Base-by-base conservation (phyloP, 1,140 invertebrate species). In the Listronotus oregonensis region DNA sequence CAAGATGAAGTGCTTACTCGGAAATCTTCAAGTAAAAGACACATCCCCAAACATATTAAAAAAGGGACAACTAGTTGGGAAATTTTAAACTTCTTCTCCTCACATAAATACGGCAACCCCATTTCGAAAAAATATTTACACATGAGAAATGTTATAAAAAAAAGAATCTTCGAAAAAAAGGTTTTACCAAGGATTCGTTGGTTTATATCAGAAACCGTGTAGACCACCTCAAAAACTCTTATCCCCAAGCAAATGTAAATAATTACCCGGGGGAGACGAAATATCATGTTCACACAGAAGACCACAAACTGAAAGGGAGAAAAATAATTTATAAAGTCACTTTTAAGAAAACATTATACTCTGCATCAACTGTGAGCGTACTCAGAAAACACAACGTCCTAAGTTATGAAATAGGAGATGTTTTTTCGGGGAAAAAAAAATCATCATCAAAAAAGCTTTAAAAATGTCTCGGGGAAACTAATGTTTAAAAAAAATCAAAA, bases 331-430 rank as follows among this genome's bases (percentile, higher is more conserved):
- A 2, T 1, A 1, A 21, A 21, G 9, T 18, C 18, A 27, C n/a
- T 50, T n/a, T 5, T 50, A 18, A 31, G 27, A 6, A 27, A 3
- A 15, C 34, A 34, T 34, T 42, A 55, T 21, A 55, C 34, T 42
- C 52, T 6, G 31, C 14, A 8, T 40, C 34, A 37, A 14, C 39
- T 52, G 50, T 34, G 9, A 55, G 14, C 37, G 9, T 55, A 12
- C 18, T 55, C 52, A 12, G 52, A 54, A 50, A 46, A 37, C 34
- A 37, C 34, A 37, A 10, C 34, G 34, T 37, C 1, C 6, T n/a
- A 6, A 18, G 8, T 12, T 21, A 49, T 3, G 11, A 12, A n/a
- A n/a, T n/a, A n/a, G n/a, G n/a, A n/a, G n/a, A n/a, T n/a, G n/a
- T n/a, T n/a, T 27, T 5, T 3, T 27, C 21, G 5, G 11, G 11